Base-by-base conservation (phyloP, 37 sponge, comb jelly and placozoan genomes). In the Eunapius fragilis region DNA sequence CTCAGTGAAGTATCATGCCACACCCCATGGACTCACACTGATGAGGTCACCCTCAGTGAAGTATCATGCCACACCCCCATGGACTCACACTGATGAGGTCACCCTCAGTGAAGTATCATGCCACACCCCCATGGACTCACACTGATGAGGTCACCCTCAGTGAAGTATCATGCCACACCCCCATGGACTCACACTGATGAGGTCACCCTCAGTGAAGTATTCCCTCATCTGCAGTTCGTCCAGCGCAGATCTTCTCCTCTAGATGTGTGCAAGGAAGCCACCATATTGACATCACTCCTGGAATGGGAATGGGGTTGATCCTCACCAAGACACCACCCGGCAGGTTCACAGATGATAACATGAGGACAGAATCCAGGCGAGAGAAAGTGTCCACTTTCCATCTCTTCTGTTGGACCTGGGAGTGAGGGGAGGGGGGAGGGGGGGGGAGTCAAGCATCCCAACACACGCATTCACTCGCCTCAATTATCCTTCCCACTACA, bases 161-260 rank as follows among this genome's bases (percentile, higher is more conserved):
- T 85, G 48, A 98, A 93, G 6, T 6, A 41, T 41, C 41, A 41
- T 9, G 41, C 41, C 41, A 41, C 72, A 70, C 27, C 32, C 67
- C 69, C 47, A 37, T 33, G 30, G 26, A 79, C 91, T 58, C 72
- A 96, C 94, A 87, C 95, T 92, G 72, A 98, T 95, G 34, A 98
- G 92, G 73, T 98, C 99, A 75, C 97, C 97, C 67, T 98, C 99
- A 35, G 72, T 85, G 48, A 98, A 93, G 77, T 86, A 95, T 33
- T 94, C 90, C 76, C 99, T 88, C 95, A 98, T 98, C 97, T 93
- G 91, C 32, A 96, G 84, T 82, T 98, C 97, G 84, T 98, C 99
- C 76, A 97, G 90, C 2, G 85, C 89, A 9, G 94, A 92, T 33
- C 95, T 82, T 31, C 99, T 82, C 19, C 96, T 80, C 91, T 92